These are phyloP conservation scores for Bubalus kerabau DNA, from an alignment of 2,113 vertebrate species.

Conservation along the genomic window DNA sequence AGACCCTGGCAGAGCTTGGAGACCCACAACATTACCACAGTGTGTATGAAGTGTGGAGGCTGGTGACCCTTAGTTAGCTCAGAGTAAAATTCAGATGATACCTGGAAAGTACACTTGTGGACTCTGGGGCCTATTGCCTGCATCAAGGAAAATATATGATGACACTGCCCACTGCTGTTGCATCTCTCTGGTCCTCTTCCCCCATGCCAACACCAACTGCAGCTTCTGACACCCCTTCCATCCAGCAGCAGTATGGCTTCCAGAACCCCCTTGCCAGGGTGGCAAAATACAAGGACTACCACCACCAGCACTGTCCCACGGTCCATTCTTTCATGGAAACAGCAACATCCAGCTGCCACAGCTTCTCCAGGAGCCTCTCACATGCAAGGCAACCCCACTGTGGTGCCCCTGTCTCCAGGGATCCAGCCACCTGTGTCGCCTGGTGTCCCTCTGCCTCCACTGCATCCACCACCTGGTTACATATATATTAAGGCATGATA, in stretches of 20 bases:
- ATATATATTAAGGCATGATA: background rate
- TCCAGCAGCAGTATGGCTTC: background rate
- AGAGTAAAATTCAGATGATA: background rate
- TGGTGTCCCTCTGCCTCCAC: background rate
- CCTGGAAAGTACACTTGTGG: background rate
- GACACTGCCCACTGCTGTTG: background rate
- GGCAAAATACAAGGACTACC: background rate
- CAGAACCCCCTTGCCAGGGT: background rate
- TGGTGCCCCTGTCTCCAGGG: background rate
- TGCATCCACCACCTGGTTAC: background rate
- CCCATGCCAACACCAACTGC: background rate
- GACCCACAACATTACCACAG: conserved; percentile 91
- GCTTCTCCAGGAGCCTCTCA: background rate
- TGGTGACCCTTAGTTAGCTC: background rate
- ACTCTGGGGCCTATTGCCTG: background rate
- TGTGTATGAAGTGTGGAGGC: conserved; percentile 93
- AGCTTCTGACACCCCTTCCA: background rate
- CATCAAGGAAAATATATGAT: background rate
- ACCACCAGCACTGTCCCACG: background rate
- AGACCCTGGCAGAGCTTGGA: conserved; percentile 93
- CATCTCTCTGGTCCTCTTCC: background rate
- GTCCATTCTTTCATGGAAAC: background rate
- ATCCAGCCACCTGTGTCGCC: background rate
- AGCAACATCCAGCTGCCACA: background rate
- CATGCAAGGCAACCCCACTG: background rate